Evolutionary conservation across 2,797 vertebrate genomes (phyloP), one percentile per base, ranked within the genome.

Genomic region (Simalia tracyae): DNA sequence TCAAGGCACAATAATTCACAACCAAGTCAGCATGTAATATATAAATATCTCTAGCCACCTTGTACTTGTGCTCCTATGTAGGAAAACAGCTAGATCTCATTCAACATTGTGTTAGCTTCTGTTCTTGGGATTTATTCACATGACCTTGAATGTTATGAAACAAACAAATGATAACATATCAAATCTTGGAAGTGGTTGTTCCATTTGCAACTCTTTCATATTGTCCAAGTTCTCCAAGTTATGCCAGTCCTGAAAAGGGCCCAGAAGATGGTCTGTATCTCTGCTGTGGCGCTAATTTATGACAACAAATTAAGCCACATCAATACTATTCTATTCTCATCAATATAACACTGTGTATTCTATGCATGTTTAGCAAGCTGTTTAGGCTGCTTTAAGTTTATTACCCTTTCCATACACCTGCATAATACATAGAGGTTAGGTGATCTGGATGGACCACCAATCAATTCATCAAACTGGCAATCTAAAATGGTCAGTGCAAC

Each of bases 81-180:
- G 28, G 50, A 91, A 84, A 26, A 84, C 22, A 72, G 28, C 50
- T 76, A 17, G 14, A 19, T 14, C 68, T 72, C 46, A 56, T 56
- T 64, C 26, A 76, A 63, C 84, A 91, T 24, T 56, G n/a, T 3
- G 7, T 46, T 42, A 56, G n/a, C 17, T 89, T 84, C 50, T 42
- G 31, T 59, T 66, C 76, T 84, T 92, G 7, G 14, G 24, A 84
- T 84, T 92, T 92, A 89, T 64, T 36, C 50, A 42, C 24, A 89
- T 22, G 46, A 42, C 50, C 60, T 59, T 89, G 86, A 28, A n/a
- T 59, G 50, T 36, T 64, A 56, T 6, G 64, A 81, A 28, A 63
- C 46, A 50, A 89, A 84, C 60, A 89, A 92, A 24, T 10, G 60
- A 89, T 89, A 88, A 64, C n/a, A 57, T 84, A 84, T 84, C 60